Base-by-base conservation (phyloP, 2,113 vertebrate genomes). In the Seriola rivoliana region DNA sequence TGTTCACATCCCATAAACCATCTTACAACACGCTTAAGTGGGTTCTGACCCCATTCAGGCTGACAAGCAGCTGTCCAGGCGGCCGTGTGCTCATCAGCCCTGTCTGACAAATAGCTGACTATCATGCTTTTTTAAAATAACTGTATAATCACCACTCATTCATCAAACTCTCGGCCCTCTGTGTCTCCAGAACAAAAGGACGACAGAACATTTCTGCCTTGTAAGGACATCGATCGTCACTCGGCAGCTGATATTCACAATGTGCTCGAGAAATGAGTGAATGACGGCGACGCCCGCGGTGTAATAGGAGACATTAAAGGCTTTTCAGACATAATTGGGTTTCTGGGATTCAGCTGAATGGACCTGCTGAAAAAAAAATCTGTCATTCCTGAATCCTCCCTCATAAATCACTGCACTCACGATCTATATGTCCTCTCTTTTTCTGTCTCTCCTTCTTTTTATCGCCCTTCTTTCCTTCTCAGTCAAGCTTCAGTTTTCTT, bases 281-380 rank as follows among this genome's bases (percentile, higher is more conserved):
- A 76, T 81, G 85, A 63, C 70, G 12, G 70, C 17, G 60, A 63
- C 67, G 67, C 85, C 82, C 0, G 54, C 14, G 4, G 77, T 23
- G 68, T 81, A 84, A 84, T 63, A 65, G 70, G 58, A 85, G 58
- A 79, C 80, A 84, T 89, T 83, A 87, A 88, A 74, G 82, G 74
- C 70, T 85, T 84, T 88, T 85, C 70, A 87, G 80, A 71, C 71
- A 71, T 88, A 89, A 91, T 82, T 89, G 80, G 80, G 71, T 91
- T 88, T 86, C 85, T 70, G 59, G 64, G 71, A 52, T 77, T 77
- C 29, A 74, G 71, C 63, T 80, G 74, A 84, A 87, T 70, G 54
- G 48, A 38, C 50, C 12, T 0, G 23, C 21, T 21, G 46, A 44
- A 75, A 69, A 50, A 81, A 50, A 81, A 71, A 44, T 1, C 14